Conservation (phyloP, 2,797 vertebrate genomes). For the Mionectes olivaceus region DNA sequence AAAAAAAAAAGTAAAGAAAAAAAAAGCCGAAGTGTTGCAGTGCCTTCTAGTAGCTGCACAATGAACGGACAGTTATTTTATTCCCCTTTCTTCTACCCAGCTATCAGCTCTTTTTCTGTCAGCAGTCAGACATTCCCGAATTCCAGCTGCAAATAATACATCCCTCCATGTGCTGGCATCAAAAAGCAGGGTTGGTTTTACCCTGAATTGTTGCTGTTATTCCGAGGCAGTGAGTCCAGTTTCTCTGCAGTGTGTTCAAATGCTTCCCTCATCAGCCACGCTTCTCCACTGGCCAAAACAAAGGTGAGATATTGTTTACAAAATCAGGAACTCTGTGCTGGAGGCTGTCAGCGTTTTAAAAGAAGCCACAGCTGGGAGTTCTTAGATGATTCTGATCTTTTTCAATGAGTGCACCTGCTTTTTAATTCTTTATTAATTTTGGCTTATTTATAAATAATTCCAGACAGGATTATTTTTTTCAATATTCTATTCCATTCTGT, state of each 20-base stretch:
- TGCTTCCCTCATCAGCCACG: background rate
- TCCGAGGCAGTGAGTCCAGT: background rate
- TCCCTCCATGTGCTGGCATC: background rate
- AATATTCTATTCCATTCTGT: background rate
- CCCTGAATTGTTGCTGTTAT: background rate
- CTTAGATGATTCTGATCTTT: background rate
- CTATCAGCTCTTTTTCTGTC: background rate
- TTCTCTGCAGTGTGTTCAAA: background rate
- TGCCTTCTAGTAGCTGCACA: background rate
- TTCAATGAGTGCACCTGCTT: background rate
- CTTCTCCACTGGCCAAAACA: background rate
- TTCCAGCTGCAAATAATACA: background rate
- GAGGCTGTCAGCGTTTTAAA: background rate
- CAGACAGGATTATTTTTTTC: background rate
- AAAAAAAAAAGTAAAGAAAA: background rate
- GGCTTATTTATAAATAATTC: background rate
- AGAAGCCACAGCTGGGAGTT: background rate
- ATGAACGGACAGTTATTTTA: background rate
- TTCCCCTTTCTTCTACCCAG: background rate
- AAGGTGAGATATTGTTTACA: background rate
- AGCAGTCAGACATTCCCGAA: background rate
- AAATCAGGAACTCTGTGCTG: background rate
- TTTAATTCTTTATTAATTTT: slow-evolving; percentile 3
- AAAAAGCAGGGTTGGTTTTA: background rate
- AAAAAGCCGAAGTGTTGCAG: background rate